phyloP scores from a whole-genome alignment of 2,797 vertebrate genomes.

The Myotis daubentonii region DNA sequence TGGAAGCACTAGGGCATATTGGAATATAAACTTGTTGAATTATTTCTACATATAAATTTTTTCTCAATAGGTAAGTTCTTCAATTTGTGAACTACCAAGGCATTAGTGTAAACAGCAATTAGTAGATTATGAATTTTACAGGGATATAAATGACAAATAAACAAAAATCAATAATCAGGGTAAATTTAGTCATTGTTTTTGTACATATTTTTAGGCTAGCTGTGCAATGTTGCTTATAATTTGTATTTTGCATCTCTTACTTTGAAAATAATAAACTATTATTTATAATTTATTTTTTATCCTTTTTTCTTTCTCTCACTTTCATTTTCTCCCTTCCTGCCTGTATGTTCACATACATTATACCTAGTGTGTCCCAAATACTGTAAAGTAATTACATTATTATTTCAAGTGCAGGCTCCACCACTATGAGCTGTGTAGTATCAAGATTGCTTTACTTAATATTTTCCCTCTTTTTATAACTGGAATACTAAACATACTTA shows the following conservation, averaged over 20 bases:
- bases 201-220: not conserved
- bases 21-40: conserved; percentile 4
- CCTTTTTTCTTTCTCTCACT: not conserved
- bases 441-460: not conserved
- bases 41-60: not conserved
- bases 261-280: not conserved
- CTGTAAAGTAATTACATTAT: not conserved
- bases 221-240: not conserved
- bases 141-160: not conserved
- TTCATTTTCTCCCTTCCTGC: not conserved
- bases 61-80: not conserved
- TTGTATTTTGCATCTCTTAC: conserved; percentile 9
- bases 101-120: not conserved
- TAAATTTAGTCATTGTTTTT: not conserved
- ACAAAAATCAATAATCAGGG: not conserved
- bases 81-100: not conserved
- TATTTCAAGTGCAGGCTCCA: not conserved
- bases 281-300: not conserved
- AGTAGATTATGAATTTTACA: conserved; percentile 4
- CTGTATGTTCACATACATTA: not conserved
- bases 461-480: not conserved
- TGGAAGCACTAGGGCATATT: not conserved
- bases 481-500: not conserved
- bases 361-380: not conserved
- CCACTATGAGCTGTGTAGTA: not conserved